Percentiles rank a stretch among this genome's conserved stretches.
Conservation (phyloP, 1,140 invertebrate species). For the Drosophila pachea region DNA sequence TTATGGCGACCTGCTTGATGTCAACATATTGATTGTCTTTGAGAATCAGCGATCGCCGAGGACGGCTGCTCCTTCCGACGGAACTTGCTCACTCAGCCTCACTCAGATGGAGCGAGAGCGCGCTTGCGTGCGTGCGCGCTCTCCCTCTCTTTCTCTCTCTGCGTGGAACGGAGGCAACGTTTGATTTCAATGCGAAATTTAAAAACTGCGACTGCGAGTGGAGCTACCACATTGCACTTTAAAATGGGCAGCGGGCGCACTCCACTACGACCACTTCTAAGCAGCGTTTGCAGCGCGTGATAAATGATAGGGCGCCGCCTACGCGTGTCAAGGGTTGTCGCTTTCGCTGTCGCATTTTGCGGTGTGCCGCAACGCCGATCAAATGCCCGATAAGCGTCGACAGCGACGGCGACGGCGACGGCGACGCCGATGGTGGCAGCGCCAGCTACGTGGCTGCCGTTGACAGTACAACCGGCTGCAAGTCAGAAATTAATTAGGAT, state of each 20-base stretch:
- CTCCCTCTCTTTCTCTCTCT: too few relatives aligned
- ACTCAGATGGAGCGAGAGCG: too few relatives aligned
- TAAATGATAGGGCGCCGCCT: slow-evolving; percentile 73
- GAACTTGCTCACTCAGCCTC: too few relatives aligned
- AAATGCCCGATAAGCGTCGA: slow-evolving; percentile 68
- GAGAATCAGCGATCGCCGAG: slow-evolving; percentile 11
- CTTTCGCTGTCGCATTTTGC: slow-evolving; percentile 49
- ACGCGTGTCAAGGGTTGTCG: slow-evolving; percentile 71
- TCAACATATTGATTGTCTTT: slow-evolving; percentile 63
- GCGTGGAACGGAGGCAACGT: slow-evolving; percentile 42
- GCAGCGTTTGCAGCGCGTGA: slow-evolving; percentile 46
- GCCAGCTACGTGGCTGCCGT: slow-evolving; percentile 63
- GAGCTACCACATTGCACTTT: too few relatives aligned
- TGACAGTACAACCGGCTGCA: slow-evolving; percentile 74
- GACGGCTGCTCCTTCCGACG: slow-evolving; percentile 6
- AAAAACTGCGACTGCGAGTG: slow-evolving; percentile 40
- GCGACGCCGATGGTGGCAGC: too few relatives aligned
- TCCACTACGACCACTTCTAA: slow-evolving; percentile 21
- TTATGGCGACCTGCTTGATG: slow-evolving; percentile 53
- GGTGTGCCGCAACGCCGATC: slow-evolving; percentile 71
- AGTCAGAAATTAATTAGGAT: slow-evolving; percentile 78
- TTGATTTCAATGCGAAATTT: slow-evolving; percentile 65
- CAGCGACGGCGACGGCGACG: slow-evolving; percentile 22
- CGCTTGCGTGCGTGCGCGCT: not conserved
- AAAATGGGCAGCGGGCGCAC: slow-evolving; percentile 32